phyloP scores from a whole-genome alignment of 2,113 vertebrate species.

The Larimichthys polyactis region DNA sequence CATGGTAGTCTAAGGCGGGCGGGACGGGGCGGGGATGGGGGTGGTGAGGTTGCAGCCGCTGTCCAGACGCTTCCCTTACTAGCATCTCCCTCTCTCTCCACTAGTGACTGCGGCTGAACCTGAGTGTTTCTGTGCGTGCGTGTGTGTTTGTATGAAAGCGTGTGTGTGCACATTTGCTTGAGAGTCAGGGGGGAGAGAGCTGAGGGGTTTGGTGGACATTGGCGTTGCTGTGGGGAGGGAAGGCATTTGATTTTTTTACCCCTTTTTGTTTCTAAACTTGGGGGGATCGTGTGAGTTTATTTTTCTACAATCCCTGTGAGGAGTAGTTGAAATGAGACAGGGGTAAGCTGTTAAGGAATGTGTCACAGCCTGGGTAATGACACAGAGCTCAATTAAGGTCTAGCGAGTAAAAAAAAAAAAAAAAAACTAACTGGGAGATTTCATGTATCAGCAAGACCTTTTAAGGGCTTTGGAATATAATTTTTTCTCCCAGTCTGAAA shows the following conservation, averaged over 20 bases:
- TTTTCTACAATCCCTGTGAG: slow-evolving; percentile 71
- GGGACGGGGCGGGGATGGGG: slow-evolving; percentile 31
- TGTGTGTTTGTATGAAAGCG: slow-evolving; percentile 43
- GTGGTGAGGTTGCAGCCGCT: slow-evolving; percentile 59
- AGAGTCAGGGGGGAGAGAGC: slow-evolving; percentile 72
- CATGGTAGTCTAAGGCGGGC: slow-evolving; percentile 72
- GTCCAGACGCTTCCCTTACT: slow-evolving; percentile 72
- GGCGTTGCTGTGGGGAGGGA: slow-evolving; percentile 69
- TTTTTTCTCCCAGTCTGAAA: slow-evolving; percentile 62
- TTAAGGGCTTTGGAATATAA: slow-evolving; percentile 72
- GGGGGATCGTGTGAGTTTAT: slow-evolving; percentile 64
- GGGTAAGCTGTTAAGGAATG: slow-evolving; percentile 55
- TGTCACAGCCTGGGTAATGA: slow-evolving; percentile 40
- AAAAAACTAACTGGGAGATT: slow-evolving; percentile 21
- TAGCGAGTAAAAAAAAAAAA: slow-evolving; percentile 11
- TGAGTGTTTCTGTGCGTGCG: slow-evolving; percentile 42
- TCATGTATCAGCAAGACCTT: slow-evolving; percentile 64
- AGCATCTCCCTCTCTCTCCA: slow-evolving; percentile 81
- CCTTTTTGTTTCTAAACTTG: slow-evolving; percentile 67
- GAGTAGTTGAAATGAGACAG: slow-evolving; percentile 50
- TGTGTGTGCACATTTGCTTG: slow-evolving; percentile 58
- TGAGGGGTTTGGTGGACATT: slow-evolving; percentile 64
- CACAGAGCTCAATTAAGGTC: slow-evolving; percentile 51
- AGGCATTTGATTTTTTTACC: slow-evolving; percentile 69
- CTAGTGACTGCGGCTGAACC: slow-evolving; percentile 54